Conservation (phyloP, 2,888 invertebrate species). For the Allacma fusca region DNA sequence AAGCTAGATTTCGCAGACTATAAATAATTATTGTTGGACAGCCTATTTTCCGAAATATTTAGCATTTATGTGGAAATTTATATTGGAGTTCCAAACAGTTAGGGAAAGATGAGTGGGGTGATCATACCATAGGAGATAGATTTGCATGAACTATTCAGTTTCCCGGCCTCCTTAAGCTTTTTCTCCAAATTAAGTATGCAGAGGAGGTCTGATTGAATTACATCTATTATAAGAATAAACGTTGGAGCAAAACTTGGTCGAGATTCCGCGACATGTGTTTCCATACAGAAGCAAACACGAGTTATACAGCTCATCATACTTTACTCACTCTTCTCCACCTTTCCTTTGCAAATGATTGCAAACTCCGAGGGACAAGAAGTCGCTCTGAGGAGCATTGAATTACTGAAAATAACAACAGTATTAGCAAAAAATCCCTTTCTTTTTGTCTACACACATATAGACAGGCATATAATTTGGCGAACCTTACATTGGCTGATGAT, state of each 20-base stretch:
- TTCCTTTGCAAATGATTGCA: background rate
- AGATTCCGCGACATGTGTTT: too few relatives aligned
- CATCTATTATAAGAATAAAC: slow-evolving; percentile 23
- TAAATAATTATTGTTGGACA: too few relatives aligned
- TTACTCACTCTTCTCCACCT: too few relatives aligned
- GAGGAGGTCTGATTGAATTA: slow-evolving; percentile 19
- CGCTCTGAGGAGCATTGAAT: background rate
- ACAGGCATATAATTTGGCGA: background rate
- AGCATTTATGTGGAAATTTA: too few relatives aligned
- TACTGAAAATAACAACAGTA: slow-evolving; percentile 27
- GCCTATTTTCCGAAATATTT: too few relatives aligned
- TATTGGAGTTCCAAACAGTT: too few relatives aligned
- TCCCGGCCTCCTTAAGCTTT: slow-evolving; percentile 20
- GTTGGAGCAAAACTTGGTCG: too few relatives aligned
- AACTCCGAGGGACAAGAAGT: background rate
- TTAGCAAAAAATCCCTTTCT: slow-evolving; percentile 10
- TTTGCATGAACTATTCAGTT: slow-evolving; percentile 6
- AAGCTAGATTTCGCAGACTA: too few relatives aligned
- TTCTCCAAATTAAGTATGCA: slow-evolving; percentile 17
- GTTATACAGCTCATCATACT: too few relatives aligned
- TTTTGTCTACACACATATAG: background rate
- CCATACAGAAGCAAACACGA: too few relatives aligned
- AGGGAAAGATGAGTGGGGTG: too few relatives aligned
- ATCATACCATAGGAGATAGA: background rate
- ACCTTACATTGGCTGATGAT: background rate